Base-by-base conservation (phyloP, 2,113 vertebrate genomes). In the Bolborhynchus lineola region DNA sequence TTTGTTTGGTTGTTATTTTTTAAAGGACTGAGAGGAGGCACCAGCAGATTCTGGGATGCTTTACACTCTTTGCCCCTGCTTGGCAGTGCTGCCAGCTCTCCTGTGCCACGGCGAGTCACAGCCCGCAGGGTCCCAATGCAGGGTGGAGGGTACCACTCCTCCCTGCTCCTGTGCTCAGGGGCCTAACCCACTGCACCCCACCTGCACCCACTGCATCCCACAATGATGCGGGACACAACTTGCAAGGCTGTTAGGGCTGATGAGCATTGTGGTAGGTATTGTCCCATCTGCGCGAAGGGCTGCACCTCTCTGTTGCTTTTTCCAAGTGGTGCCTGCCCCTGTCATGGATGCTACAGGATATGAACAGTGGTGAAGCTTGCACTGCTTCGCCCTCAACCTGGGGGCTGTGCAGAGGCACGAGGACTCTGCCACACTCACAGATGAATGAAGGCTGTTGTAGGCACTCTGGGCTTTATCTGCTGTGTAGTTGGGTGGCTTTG, bases 21-120 rank as follows among this genome's bases (percentile, higher is more conserved):
- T 16, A 21, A 72, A 50, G 18, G 47, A 17, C 29, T 24, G 23
- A 31, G 75, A 14, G 70, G 35, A 63, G 46, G 37, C 60, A 72
- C 15, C 25, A 21, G 37, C 31, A 4, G 16, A 0, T 59, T 41
- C 42, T 71, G 50, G 60, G 57, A 25, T 6, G 33, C 62, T 42
- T 29, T 9, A 28, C 41, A n/a, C n/a, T 53, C 39, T 47, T 60
- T 29, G 33, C 8, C 21, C 35, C 21, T 2, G 2, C 6, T 39
- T 37, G 59, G 39, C 64, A 70, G 78, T 1, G 1, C 28, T 29
- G 16, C 20, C 1, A 3, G 33, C 8, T 60, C 15, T 67, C 50
- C 72, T 8, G 26, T 3, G 0, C 39, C 39, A 1, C 0, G 37
- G 55, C 44, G 81, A 75, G 53, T 35, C 0, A 1, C 86, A n/a